Evolutionary conservation across 2,797 vertebrate genomes (phyloP).

Genomic region (Molossus molossus): DNA sequence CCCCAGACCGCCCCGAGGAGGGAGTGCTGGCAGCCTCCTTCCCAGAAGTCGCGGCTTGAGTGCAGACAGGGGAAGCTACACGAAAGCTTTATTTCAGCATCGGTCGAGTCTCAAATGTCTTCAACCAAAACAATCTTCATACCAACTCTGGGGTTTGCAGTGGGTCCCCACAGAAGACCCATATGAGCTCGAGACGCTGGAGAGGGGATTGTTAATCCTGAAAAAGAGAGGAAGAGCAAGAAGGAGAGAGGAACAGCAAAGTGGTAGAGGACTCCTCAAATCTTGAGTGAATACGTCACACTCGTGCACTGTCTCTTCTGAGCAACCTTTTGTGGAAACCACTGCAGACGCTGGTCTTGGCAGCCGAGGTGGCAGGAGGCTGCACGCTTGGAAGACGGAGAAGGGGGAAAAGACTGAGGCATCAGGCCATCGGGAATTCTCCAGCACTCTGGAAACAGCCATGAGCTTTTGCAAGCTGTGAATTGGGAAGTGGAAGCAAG

Average conservation of each 20-base stretch:
- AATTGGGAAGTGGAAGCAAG: not conserved
- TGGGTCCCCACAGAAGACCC: not conserved
- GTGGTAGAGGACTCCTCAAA: not conserved
- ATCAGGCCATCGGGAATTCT: not conserved
- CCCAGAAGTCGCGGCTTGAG: not conserved
- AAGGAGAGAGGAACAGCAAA: not conserved
- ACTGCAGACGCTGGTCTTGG: not conserved
- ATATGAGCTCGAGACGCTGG: not conserved
- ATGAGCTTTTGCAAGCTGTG: not conserved
- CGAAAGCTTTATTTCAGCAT: not conserved
- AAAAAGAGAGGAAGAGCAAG: not conserved
- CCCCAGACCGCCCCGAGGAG: not conserved
- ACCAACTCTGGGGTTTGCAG: not conserved
- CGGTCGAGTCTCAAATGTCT: conserved; percentile 1
- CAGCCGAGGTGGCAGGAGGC: not conserved
- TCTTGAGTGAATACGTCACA: not conserved
- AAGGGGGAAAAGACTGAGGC: not conserved
- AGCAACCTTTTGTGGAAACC: not conserved
- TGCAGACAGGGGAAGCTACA: not conserved
- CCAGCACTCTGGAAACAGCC: not conserved
- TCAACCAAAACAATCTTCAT: not conserved
- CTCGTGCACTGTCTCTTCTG: not conserved
- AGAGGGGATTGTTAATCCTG: not conserved
- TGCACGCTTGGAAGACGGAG: too few species aligned
- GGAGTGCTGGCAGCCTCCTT: not conserved